phyloP scores from a whole-genome alignment of 2,113 vertebrate genomes.

The Thamnophis sirtalis region DNA sequence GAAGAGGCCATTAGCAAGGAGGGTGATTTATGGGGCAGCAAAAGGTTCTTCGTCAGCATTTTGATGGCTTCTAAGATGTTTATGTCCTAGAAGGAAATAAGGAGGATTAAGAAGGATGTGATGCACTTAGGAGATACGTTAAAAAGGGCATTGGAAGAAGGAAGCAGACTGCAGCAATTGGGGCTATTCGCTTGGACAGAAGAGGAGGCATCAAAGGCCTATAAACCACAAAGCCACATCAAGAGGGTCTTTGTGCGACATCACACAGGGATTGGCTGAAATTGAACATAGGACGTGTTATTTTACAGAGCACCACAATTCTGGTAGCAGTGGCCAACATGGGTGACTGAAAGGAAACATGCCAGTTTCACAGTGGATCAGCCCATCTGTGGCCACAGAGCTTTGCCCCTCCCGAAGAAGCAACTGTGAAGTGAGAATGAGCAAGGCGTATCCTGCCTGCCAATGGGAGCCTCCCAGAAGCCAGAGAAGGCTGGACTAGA shows the following conservation, averaged over 20 bases:
- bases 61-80: background rate
- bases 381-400: background rate
- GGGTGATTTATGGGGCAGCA: background rate
- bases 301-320: background rate
- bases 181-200: background rate
- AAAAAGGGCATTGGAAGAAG: background rate
- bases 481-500: background rate
- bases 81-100: background rate
- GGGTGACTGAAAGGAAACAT: background rate
- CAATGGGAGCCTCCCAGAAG: background rate
- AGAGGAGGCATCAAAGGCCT: background rate
- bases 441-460: background rate
- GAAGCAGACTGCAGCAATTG: background rate
- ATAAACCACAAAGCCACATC: background rate
- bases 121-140: background rate
- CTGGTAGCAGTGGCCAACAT: background rate
- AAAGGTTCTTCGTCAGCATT: background rate
- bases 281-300: background rate
- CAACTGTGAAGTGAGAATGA: background rate
- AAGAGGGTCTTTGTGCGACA: background rate
- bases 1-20: background rate
- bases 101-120: background rate
- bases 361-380: background rate
- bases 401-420: background rate
- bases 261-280: background rate